A percentile compares a stretch with the other conserved stretches of the same genome.
Conservation (phyloP, 2,888 invertebrate genomes). For the Unio pictorum region DNA sequence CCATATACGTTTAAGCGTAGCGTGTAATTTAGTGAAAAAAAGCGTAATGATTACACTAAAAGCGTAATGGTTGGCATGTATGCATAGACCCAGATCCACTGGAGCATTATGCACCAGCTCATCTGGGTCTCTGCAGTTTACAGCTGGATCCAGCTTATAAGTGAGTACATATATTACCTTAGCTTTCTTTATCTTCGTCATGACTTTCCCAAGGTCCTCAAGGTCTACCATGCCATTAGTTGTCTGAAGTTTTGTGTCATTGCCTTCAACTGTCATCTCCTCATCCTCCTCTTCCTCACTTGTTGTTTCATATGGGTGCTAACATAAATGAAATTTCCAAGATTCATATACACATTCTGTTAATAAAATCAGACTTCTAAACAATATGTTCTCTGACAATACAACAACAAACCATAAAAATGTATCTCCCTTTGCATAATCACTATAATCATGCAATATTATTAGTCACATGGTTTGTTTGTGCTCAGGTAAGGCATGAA, state of each 20-base stretch:
- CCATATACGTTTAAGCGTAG: too few relatives aligned
- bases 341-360: background rate
- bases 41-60: too few relatives aligned
- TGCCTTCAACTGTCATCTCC: constrained; percentile 31
- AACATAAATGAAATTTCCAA: background rate
- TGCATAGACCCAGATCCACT: too few relatives aligned
- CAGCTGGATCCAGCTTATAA: too few relatives aligned
- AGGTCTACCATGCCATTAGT: constrained; percentile 71
- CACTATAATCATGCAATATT: too few relatives aligned
- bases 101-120: too few relatives aligned
- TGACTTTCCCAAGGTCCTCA: constrained; percentile 73
- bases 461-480: too few relatives aligned
- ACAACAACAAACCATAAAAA: background rate
- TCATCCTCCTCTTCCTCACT: constrained; percentile 43
- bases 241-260: constrained; percentile 26
- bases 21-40: too few relatives aligned
- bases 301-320: constrained; percentile 47
- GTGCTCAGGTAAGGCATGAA: too few relatives aligned
- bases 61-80: too few relatives aligned
- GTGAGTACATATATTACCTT: constrained; percentile 35
- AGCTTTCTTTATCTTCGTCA: constrained; percentile 61
- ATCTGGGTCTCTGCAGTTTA: too few relatives aligned
- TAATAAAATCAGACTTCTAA: background rate
- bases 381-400: background rate
- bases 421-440: background rate